phyloP scores from a whole-genome alignment of 2,113 vertebrate genomes.

The Mormyrus iriodes region DNA sequence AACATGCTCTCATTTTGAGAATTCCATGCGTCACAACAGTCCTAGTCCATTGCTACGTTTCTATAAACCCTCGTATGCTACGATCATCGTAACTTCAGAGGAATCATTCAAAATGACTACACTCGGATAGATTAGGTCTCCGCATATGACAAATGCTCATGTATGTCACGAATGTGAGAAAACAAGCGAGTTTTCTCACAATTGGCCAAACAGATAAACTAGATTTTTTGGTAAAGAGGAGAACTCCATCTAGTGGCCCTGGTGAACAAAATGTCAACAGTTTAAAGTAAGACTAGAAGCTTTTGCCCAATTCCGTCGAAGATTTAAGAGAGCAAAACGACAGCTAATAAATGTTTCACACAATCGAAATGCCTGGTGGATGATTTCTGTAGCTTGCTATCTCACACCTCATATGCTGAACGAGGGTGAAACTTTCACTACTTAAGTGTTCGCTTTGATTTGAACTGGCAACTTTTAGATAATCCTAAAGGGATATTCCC shows the following conservation, averaged over 20 bases:
- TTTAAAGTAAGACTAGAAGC: background rate
- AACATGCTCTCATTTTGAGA: background rate
- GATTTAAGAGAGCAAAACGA: no score
- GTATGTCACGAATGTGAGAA: background rate
- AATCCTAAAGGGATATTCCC: background rate
- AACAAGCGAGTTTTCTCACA: background rate
- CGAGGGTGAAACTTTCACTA: background rate
- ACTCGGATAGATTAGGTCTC: background rate
- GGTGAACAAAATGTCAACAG: background rate
- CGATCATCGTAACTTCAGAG: background rate
- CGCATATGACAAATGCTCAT: background rate
- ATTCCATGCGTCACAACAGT: background rate
- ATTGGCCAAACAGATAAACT: background rate
- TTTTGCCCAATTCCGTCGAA: background rate
- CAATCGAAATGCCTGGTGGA: background rate
- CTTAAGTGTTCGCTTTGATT: background rate
- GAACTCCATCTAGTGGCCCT: background rate
- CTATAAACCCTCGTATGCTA: background rate
- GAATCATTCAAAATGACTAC: background rate
- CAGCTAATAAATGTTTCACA: background rate
- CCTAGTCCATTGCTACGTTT: background rate
- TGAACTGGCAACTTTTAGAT: background rate
- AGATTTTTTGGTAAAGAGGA: background rate
- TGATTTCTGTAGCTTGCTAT: background rate
- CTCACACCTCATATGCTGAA: background rate